Evolutionary conservation across 2,113 vertebrate genomes (phyloP).

Genomic region (Syngnathus typhle): DNA sequence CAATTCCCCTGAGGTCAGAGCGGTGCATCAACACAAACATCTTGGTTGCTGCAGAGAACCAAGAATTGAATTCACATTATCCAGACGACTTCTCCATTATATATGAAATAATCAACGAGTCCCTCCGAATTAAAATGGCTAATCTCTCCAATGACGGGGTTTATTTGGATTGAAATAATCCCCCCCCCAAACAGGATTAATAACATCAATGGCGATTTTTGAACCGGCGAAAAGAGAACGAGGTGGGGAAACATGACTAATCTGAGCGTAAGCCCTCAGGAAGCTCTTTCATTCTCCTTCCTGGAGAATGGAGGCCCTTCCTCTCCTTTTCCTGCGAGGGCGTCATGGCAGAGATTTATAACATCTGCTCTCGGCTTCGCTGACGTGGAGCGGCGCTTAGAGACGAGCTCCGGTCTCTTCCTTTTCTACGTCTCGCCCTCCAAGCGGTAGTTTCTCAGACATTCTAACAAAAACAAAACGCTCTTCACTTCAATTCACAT

Average conservation of each 20-base stretch:
- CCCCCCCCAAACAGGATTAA: constrained; percentile 34
- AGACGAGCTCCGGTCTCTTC: background rate
- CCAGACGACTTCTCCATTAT: background rate
- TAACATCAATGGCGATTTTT: constrained; percentile 30
- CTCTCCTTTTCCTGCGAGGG: constrained; percentile 28
- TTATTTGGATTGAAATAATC: constrained; percentile 39
- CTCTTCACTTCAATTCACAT: constrained; percentile 2
- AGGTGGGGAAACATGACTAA: constrained; percentile 43
- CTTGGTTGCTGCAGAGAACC: constrained; percentile 9
- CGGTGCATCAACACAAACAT: constrained; percentile 34
- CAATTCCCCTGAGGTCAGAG: constrained; percentile 23
- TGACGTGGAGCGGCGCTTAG: constrained; percentile 39
- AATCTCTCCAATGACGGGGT: constrained; percentile 14
- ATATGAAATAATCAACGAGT: background rate
- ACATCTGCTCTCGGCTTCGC: constrained; percentile 38
- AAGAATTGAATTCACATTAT: no score
- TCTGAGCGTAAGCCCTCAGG: constrained; percentile 26
- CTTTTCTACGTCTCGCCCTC: background rate
- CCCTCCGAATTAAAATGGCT: background rate
- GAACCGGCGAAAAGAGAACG: background rate
- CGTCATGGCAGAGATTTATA: constrained; percentile 28
- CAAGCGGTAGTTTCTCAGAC: constrained; percentile 13
- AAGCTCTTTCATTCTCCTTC: constrained; percentile 20
- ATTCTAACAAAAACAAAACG: constrained; percentile 6
- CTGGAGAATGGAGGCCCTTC: constrained; percentile 40